Evolutionary conservation across 2,113 vertebrate genomes (phyloP), one percentile per base, ranked within the genome.

Genomic region (Albula goreensis): DNA sequence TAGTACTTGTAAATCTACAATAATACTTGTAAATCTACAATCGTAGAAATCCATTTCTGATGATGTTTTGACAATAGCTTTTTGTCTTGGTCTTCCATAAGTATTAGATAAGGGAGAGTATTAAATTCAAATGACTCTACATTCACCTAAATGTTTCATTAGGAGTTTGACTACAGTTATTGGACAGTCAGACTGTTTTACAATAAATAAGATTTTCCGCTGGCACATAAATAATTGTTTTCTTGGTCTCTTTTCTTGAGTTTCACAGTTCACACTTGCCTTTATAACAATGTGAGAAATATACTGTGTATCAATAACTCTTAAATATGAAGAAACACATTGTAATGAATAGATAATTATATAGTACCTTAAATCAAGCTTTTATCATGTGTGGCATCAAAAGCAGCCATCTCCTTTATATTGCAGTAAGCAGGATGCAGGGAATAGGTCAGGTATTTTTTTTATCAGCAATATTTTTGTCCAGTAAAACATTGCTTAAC

Each of bases 361-460:
- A 80, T 89, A 90, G 91, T 91, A 91, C 91, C 91, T 88, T 90
- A 86, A 83, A 88, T 88, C 83, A 85, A 90, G 86, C 85, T 83
- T 83, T 77, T 87, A 88, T 86, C 85, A 86, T 77, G 81, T 80
- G 25, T 86, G 83, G 78, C 86, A 84, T 77, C 51, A 89, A 84
- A 81, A 85, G 51, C 31, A 78, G 6, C 63, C 70, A 87, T 74
- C 63, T 87, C 74, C 88, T 63, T 78, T 84, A 22, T 77, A 89
- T 83, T 90, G 89, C 70, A 86, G 89, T 80, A 25, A 78, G 83
- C 83, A 78, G 5, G 77, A 41, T 84, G 70, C 74, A 49, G 3
- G 77, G 83, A 85, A 49, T n/a, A 85, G 25, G 52, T 41, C 25
- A 83, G n/a, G 31, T 74, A 74, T 31, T 74, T 74, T 74, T 74